Evolutionary conservation across 1,140 invertebrate species (phyloP).

Genomic region (Temnothorax curvispinosus): DNA sequence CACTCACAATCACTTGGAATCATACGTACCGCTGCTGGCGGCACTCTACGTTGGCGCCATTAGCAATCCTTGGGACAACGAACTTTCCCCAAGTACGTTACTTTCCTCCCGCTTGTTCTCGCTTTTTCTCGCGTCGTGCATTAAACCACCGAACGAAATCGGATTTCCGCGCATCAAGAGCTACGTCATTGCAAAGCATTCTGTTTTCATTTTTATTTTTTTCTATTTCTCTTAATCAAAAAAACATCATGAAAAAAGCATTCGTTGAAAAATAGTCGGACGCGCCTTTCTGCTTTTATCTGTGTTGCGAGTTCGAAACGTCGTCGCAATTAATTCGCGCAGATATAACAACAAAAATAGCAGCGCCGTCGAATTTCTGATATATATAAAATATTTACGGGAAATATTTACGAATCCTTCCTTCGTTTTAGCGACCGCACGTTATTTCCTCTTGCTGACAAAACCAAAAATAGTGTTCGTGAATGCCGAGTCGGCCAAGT

Average conservation of each 20-base stretch:
- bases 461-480: constrained; percentile 82
- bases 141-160: constrained; percentile 9
- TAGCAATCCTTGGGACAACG: constrained; percentile 70
- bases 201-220: background rate
- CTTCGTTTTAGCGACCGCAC: constrained; percentile 71
- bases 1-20: constrained; percentile 84
- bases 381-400: background rate
- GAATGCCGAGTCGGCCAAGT: constrained; percentile 62
- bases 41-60: constrained; percentile 83
- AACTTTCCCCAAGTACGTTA: constrained; percentile 56
- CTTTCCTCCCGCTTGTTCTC: constrained; percentile 6
- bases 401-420: constrained; percentile 1
- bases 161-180: constrained; percentile 15
- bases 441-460: constrained; percentile 78
- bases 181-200: background rate
- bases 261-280: background rate
- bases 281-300: background rate
- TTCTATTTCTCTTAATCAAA: background rate
- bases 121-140: background rate
- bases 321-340: background rate
- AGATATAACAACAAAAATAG: background rate
- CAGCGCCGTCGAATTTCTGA: background rate
- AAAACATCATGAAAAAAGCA: background rate
- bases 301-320: background rate
- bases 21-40: constrained; percentile 84